Evolutionary conservation across 2,888 invertebrate species (phyloP), one percentile per base, ranked within the genome.

Genomic region (Leucophenga maculata): DNA sequence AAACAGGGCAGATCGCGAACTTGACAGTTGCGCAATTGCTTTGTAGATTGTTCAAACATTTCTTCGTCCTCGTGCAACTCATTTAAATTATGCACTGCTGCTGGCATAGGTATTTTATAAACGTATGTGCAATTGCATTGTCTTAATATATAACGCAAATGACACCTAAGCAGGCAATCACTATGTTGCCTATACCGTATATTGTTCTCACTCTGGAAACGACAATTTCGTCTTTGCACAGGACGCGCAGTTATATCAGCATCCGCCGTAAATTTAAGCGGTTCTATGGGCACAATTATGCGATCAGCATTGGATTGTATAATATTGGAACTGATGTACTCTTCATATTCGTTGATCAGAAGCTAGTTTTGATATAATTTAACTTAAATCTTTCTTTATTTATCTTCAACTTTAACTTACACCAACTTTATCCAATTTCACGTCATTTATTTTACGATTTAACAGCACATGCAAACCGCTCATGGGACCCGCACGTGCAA

Each of bases 181-280:
- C 72, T 32, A 6, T 1, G 55, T 4, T 77, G 46, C 48, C 82
- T 79, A 1, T 69, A 68, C 72, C 76, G 44, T 1, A 44, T 13
- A 4, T 60, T 18, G 2, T 11, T 8, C 20, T 39, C 60, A 14
- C 39, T 18, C 3, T 60, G 39, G 26, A 60, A 60, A 39, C 18
- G 39, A 39, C 85, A 84, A 26, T 73, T 77, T 0, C 84, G 77
- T 72, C 74, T 74, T n/a, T 73, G 44, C 8, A 82, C 69, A 0
- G 75, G 76, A 8, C 83, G 72, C 0, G 76, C 66, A 11, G 44
- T 65, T 4, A 84, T 76, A 18, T 67, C 80, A 1, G 59, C 0
- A 22, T 85, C 84, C 18, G 83, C 85, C 0, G 75, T 75, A 26
- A 84, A 85, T 0, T 78, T 76, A 0, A 80, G 31, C 0, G 83